These are phyloP conservation scores for Cryptotis parvus DNA, from an alignment of 2,113 vertebrate species.

Conservation along the genomic window DNA sequence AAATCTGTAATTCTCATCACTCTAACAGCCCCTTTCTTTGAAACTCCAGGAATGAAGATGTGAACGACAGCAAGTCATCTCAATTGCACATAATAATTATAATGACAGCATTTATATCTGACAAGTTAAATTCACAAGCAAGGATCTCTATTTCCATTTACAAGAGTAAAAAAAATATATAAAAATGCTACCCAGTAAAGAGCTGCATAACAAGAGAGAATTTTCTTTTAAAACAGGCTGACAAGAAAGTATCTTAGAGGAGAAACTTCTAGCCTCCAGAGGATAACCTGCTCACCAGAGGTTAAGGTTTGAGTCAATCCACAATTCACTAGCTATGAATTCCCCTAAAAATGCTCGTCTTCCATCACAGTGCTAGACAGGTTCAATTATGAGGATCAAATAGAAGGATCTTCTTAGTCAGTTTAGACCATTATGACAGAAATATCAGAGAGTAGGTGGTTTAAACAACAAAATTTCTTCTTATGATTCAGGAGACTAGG, in stretches of 20 bases:
- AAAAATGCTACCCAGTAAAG: constrained; percentile 27
- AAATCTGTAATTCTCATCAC: background rate
- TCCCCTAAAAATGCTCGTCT: background rate
- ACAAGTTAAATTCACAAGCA: constrained; percentile 62
- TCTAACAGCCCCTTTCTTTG: constrained; percentile 46
- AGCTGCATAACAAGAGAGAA: background rate
- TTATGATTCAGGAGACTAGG: background rate
- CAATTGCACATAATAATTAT: constrained; percentile 50
- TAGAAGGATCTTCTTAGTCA: background rate
- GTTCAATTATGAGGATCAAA: background rate
- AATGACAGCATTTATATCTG: constrained; percentile 70
- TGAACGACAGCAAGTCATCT: constrained; percentile 44
- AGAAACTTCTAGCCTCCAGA: background rate
- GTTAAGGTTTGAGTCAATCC: background rate
- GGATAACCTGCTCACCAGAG: background rate
- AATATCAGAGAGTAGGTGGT: background rate
- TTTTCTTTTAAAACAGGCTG: background rate
- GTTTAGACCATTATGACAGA: background rate
- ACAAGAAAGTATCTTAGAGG: background rate
- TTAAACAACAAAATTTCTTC: background rate
- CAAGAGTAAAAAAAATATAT: constrained; percentile 52
- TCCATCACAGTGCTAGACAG: background rate
- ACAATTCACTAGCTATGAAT: background rate
- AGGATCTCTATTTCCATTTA: constrained; percentile 56
- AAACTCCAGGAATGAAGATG: constrained; percentile 51